phyloP scores from a whole-genome alignment of 2,113 vertebrate species.

The Eleginops maclovinus region DNA sequence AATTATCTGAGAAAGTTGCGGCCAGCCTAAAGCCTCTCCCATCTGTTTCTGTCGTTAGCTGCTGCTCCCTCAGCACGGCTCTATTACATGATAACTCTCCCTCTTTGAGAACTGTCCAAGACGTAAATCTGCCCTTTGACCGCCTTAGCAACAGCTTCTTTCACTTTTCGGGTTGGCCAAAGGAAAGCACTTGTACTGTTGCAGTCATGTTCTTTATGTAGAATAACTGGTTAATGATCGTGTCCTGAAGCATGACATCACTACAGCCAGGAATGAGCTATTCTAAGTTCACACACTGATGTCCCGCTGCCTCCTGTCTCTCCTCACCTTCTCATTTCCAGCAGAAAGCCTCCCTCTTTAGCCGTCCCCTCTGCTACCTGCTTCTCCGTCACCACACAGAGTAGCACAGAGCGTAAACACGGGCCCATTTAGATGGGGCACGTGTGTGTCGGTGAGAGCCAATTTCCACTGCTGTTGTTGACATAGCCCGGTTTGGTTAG shows the following conservation, averaged over 20 bases:
- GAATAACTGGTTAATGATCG: no score
- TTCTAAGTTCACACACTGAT: slow-evolving; percentile 8
- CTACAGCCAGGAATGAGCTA: background rate
- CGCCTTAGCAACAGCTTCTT: background rate
- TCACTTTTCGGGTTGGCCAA: background rate
- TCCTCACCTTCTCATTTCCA: slow-evolving; percentile 61
- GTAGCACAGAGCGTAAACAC: slow-evolving; percentile 56
- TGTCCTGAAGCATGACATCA: slow-evolving; percentile 31
- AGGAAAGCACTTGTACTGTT: background rate
- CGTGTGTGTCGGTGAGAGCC: slow-evolving; percentile 52
- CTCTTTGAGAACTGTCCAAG: slow-evolving; percentile 2
- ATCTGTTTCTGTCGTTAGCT: slow-evolving; percentile 60
- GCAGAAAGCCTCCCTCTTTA: background rate
- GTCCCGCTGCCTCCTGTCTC: slow-evolving; percentile 30
- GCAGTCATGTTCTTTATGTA: no score
- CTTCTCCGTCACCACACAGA: slow-evolving; percentile 33
- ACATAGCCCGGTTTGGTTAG: slow-evolving; percentile 66
- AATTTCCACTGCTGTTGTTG: slow-evolving; percentile 60
- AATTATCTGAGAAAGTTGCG: slow-evolving; percentile 6
- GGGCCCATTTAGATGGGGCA: slow-evolving; percentile 52
- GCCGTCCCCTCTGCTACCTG: slow-evolving; percentile 20
- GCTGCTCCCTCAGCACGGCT: slow-evolving; percentile 21
- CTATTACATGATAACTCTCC: slow-evolving; percentile 36
- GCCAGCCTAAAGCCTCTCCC: slow-evolving; percentile 23
- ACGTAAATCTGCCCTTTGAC: slow-evolving; percentile 29